A percentile compares a stretch with the other conserved stretches of the same genome.
These are phyloP conservation scores for Sebastes paucispinis DNA, from an alignment of 2,797 vertebrate genomes.

Conservation along the genomic window DNA sequence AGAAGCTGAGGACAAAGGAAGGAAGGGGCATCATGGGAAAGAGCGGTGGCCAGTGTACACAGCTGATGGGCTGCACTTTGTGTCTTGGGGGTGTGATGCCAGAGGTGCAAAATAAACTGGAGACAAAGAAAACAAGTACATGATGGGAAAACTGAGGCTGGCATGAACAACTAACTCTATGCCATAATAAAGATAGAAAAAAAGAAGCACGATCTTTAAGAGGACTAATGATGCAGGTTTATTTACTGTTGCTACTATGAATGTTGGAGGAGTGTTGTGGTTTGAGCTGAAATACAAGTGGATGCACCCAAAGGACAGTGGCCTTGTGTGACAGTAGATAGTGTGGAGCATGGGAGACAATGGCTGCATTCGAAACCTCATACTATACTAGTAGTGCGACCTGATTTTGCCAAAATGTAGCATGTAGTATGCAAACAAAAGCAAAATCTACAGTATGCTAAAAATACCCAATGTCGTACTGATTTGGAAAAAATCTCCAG, in stretches of 20 bases:
- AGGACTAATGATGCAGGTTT: background rate
- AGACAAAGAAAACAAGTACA: conserved; percentile 10
- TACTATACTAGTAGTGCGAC: too few relatives aligned
- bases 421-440: too few relatives aligned
- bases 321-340: background rate
- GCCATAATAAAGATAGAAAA: conserved; percentile 9
- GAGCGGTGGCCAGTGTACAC: conserved; percentile 6
- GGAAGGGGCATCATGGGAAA: conserved; percentile 47
- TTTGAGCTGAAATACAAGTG: conserved; percentile 11
- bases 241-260: background rate
- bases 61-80: conserved; percentile 15
- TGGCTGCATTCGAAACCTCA: too few relatives aligned
- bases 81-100: conserved; percentile 17
- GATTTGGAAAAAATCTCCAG: too few relatives aligned
- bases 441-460: too few relatives aligned
- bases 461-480: too few relatives aligned
- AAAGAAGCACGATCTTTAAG: background rate
- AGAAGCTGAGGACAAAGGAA: conserved; percentile 33
- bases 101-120: conserved; percentile 23
- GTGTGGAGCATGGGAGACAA: background rate
- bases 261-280: conserved; percentile 1
- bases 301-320: background rate
- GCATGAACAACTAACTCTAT: background rate
- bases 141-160: background rate
- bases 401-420: too few relatives aligned